Base-by-base conservation (phyloP, 1,140 invertebrate genomes). In the Neotoxoptera formosana region DNA sequence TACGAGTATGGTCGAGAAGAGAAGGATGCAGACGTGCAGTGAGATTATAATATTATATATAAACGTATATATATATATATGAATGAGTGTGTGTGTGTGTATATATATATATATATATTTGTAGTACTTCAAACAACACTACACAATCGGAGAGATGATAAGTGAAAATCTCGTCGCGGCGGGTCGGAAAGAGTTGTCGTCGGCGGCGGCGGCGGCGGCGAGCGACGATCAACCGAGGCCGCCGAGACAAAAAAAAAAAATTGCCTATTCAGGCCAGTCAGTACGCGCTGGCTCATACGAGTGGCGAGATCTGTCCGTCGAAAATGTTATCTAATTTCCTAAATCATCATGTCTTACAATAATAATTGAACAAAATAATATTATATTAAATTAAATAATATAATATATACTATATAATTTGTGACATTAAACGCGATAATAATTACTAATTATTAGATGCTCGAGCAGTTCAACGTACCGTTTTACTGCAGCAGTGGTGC, bases 111-210 rank as follows among this genome's bases (percentile, higher is more conserved):
- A n/a, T 67, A 30, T n/a, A 67, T 67, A 67, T n/a, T n/a, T 7
- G n/a, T 76, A 76, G 60, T 67, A n/a, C 30, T 60, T 76, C 60
- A n/a, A 76, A 76, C 60, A 76, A 76, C 60, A 76, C 30, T n/a
- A 17, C 60, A 34, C 60, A 34, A 34, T 76, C 30, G 60, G 60
- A 76, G n/a, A 76, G 60, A 67, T 67, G 60, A 76, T 76, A 76
- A 76, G 60, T n/a, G 60, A 76, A 76, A 76, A 76, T 76, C 60
- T 76, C n/a, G 60, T 76, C 60, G n/a, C 60, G n/a, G 60, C 14
- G 60, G 60, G 30, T 76, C 30, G 30, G n/a, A n/a, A 34, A n/a
- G 60, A 76, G n/a, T n/a, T 30, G 60, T 76, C 60, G 60, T n/a
- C n/a, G 17, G 60, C n/a, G 14, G 25, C 21, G 23, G 23, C 2